Conservation (phyloP, 2,797 vertebrate species). For the Antennarius maculatus region DNA sequence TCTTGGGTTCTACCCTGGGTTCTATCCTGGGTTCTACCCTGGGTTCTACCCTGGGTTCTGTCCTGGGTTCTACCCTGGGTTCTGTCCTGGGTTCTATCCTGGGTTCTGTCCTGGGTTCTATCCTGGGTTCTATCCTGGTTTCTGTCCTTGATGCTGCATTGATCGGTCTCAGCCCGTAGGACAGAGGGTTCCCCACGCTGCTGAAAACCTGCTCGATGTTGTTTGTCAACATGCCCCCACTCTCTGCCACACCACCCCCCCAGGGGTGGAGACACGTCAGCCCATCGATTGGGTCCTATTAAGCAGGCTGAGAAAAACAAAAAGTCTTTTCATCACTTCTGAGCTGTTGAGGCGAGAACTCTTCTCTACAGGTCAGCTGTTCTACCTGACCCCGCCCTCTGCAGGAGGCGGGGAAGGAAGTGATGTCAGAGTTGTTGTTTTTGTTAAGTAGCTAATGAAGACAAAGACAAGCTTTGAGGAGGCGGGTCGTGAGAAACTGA, state of each 20-base stretch:
- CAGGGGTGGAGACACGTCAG: constrained; percentile 57
- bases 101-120: too few relatives aligned
- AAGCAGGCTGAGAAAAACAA: constrained; percentile 71
- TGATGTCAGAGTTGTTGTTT: neutral
- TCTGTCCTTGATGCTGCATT: constrained; percentile 44
- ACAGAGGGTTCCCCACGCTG: constrained; percentile 23
- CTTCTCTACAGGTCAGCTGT: constrained; percentile 43
- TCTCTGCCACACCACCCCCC: constrained; percentile 58
- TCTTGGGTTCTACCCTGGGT: too few relatives aligned
- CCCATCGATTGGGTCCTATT: constrained; percentile 70
- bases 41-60: too few relatives aligned
- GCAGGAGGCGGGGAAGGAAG: neutral
- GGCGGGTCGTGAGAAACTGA: too few relatives aligned
- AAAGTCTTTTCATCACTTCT: constrained; percentile 70
- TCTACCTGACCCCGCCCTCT: constrained; percentile 24
- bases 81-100: too few relatives aligned
- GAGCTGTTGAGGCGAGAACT: constrained; percentile 67
- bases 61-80: too few relatives aligned
- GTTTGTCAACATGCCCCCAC: constrained; percentile 59
- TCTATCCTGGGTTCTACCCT: too few relatives aligned
- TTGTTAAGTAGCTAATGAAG: neutral
- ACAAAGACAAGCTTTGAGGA: too few relatives aligned
- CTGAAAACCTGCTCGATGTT: constrained; percentile 40
- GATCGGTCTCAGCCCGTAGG: constrained; percentile 36
- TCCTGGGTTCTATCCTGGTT: too few relatives aligned